These are phyloP conservation scores for Plecturocebus donacophilus DNA, from an alignment of 2,113 vertebrate species.

Conservation along the genomic window DNA sequence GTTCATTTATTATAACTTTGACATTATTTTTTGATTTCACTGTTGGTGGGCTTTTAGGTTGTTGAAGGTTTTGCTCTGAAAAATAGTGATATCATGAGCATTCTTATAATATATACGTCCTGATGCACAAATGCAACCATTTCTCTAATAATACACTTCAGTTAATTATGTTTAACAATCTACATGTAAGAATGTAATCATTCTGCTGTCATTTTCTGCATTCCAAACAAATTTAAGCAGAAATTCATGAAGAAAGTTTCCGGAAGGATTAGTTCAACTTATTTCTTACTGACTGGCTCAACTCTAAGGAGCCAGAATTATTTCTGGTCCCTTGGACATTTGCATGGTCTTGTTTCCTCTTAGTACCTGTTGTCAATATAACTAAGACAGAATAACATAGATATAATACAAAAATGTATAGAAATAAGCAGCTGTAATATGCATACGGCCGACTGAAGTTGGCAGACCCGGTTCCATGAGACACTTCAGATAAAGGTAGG, in stretches of 20 bases:
- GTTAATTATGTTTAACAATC: not conserved
- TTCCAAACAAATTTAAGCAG: slow-evolving; percentile 11
- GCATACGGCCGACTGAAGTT: not conserved
- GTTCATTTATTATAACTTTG: not conserved
- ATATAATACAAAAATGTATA: not conserved
- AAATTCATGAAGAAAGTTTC: slow-evolving; percentile 16
- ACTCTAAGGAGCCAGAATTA: not conserved
- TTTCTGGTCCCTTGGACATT: not conserved
- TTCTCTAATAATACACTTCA: not conserved
- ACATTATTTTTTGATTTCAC: not conserved
- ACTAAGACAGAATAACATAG: not conserved
- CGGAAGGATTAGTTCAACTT: not conserved
- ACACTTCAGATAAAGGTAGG: not conserved
- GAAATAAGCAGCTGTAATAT: not conserved
- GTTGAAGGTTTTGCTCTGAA: not conserved
- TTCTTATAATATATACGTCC: not conserved
- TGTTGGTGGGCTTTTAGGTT: not conserved
- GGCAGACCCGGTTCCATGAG: not conserved
- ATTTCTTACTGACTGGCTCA: not conserved
- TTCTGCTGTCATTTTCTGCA: not conserved
- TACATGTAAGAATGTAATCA: not conserved
- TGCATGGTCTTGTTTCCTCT: not conserved
- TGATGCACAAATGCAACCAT: not conserved
- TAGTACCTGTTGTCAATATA: not conserved
- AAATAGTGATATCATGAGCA: not conserved